phyloP scores from a whole-genome alignment of 2,888 invertebrate species.

The Lepidochrysops patricia region DNA sequence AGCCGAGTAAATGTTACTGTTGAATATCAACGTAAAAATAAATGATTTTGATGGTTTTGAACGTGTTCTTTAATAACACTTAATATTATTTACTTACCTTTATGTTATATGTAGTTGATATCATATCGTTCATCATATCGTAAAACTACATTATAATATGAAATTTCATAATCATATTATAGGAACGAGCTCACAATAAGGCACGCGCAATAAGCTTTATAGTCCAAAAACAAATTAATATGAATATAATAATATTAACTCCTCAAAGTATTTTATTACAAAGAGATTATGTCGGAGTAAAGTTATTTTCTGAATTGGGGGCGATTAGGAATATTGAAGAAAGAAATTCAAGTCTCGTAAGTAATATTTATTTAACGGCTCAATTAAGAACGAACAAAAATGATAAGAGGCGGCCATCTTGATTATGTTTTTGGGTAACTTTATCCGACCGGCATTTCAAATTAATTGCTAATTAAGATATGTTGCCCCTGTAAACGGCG shows the following conservation, averaged over 20 bases:
- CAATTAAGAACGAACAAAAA: conserved; percentile 1
- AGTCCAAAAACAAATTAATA: not conserved
- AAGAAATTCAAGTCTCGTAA: not conserved
- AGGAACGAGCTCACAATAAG: too few species aligned
- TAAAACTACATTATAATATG: too few species aligned
- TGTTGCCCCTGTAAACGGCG: not conserved
- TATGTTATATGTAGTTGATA: too few species aligned
- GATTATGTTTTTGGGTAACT: not conserved
- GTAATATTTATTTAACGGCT: conserved; percentile 1
- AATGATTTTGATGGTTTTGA: too few species aligned
- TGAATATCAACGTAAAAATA: too few species aligned
- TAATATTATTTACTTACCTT: too few species aligned
- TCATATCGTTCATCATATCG: too few species aligned
- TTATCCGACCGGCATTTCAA: not conserved
- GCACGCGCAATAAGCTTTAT: too few species aligned
- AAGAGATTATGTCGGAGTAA: not conserved
- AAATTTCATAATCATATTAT: too few species aligned
- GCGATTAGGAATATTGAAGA: not conserved
- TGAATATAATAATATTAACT: not conserved
- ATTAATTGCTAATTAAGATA: conserved; percentile 4
- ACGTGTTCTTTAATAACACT: too few species aligned
- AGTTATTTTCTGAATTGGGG: not conserved
- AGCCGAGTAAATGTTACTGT: too few species aligned
- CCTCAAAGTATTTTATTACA: not conserved
- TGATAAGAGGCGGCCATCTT: not conserved